Evolutionary conservation across 2,888 invertebrate genomes (phyloP).

Genomic region (Andrena dorsata): DNA sequence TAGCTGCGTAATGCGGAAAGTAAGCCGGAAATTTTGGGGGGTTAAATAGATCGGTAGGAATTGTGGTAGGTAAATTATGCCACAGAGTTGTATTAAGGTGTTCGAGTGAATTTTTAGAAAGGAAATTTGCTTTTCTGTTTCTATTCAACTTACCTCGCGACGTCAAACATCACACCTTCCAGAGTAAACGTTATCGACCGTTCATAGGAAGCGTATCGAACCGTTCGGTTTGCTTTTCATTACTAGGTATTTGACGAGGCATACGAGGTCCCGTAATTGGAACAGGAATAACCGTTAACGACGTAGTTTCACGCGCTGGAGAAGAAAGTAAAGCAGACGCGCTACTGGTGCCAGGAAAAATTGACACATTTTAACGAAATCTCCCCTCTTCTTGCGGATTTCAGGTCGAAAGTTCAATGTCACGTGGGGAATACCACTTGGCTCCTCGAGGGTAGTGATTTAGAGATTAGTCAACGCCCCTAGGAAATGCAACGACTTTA

Average conservation of each 20-base stretch:
- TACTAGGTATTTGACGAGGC: background rate
- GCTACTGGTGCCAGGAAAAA: background rate
- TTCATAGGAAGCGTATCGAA: background rate
- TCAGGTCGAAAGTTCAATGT: conserved; percentile 44
- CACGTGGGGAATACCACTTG: conserved; percentile 12
- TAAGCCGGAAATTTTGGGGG: background rate
- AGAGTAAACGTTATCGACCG: background rate
- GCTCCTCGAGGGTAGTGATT: conserved; percentile 11
- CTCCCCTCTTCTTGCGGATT: conserved; percentile 6
- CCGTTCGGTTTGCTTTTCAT: conserved; percentile 1
- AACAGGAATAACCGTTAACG: conserved; percentile 8
- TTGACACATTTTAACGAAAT: background rate
- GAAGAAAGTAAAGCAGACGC: background rate
- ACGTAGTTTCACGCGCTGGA: background rate
- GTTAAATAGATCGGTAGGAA: no score
- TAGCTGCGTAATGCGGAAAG: background rate
- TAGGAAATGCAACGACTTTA: background rate
- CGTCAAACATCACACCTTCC: background rate
- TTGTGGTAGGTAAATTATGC: no score
- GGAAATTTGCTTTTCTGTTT: no score
- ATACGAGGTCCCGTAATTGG: background rate
- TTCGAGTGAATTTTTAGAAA: no score
- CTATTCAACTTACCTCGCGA: background rate
- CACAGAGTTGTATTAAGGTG: no score
- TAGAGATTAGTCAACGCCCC: conserved; percentile 26